Evolutionary conservation across 2,797 vertebrate species (phyloP).

Genomic region (Ceryle rudis): DNA sequence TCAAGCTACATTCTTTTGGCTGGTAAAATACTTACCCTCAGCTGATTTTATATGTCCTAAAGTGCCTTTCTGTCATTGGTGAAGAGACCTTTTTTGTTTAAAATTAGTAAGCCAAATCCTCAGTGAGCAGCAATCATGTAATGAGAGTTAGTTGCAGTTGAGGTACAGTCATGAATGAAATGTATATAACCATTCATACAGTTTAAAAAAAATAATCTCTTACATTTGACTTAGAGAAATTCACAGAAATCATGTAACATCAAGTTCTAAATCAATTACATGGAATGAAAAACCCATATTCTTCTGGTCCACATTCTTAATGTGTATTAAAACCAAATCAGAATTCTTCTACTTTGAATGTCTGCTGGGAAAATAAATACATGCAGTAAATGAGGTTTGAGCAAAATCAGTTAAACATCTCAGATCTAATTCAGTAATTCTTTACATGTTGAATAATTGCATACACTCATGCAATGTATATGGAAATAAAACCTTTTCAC

Average conservation of each 20-base stretch:
- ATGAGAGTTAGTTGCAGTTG: neutral
- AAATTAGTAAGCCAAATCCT: neutral
- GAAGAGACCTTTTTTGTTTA: neutral
- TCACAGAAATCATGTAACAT: neutral
- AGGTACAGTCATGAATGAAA: neutral
- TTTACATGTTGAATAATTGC: neutral
- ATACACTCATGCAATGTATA: neutral
- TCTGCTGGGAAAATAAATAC: neutral
- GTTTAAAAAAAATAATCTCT: neutral
- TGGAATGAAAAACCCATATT: neutral
- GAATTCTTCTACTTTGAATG: neutral
- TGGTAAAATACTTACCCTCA: neutral
- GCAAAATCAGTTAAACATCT: neutral
- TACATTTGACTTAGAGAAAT: neutral
- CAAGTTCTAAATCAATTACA: neutral
- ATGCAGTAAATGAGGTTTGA: neutral
- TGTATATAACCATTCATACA: neutral
- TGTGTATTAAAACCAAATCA: neutral
- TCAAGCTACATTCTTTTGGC: neutral
- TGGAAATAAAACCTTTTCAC: neutral
- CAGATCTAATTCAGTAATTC: neutral
- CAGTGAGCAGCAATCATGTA: neutral
- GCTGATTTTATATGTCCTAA: neutral
- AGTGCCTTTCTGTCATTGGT: neutral
- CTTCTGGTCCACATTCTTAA: neutral